Evolutionary conservation across 2,888 invertebrate genomes (phyloP).

Genomic region (Ennomos quercinarius): DNA sequence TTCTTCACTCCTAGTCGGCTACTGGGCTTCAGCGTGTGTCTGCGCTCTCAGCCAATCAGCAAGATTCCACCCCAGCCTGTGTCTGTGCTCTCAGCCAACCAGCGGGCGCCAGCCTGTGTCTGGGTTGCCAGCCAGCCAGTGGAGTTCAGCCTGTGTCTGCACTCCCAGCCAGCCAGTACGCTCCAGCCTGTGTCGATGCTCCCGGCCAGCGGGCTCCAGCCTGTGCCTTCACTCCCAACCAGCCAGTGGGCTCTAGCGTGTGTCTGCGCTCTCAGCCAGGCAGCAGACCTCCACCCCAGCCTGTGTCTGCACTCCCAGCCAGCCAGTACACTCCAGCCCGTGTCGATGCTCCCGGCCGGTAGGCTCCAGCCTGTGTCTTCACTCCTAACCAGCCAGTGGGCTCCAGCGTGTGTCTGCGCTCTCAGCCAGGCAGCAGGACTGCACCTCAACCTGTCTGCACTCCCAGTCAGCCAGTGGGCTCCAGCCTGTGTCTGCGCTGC

Average conservation of each 20-base stretch:
- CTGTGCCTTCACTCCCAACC: too few relatives aligned
- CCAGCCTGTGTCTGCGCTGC: too few relatives aligned
- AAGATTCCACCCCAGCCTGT: neutral
- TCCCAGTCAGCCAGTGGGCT: neutral
- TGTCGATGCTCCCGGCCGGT: neutral
- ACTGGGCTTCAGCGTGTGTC: neutral
- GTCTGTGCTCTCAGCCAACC: neutral
- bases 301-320: neutral
- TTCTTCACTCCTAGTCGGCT: neutral
- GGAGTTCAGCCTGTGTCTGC: too few relatives aligned
- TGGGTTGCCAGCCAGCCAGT: too few relatives aligned
- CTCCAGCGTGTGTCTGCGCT: neutral
- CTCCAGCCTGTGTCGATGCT: too few relatives aligned
- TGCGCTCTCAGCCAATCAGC: neutral
- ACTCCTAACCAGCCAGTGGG: neutral
- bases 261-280: neutral
- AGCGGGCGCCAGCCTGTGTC: neutral
- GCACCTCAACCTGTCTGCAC: neutral
- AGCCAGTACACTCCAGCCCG: neutral
- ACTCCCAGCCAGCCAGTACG: too few relatives aligned
- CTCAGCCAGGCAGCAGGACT: neutral
- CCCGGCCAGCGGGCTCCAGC: too few relatives aligned
- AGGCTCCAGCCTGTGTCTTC: slow-evolving; percentile 1
- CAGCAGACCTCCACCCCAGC: neutral
- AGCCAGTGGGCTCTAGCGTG: too few relatives aligned